Base-by-base conservation (phyloP, 2,113 vertebrate species). In the Pterophyllum scalare region DNA sequence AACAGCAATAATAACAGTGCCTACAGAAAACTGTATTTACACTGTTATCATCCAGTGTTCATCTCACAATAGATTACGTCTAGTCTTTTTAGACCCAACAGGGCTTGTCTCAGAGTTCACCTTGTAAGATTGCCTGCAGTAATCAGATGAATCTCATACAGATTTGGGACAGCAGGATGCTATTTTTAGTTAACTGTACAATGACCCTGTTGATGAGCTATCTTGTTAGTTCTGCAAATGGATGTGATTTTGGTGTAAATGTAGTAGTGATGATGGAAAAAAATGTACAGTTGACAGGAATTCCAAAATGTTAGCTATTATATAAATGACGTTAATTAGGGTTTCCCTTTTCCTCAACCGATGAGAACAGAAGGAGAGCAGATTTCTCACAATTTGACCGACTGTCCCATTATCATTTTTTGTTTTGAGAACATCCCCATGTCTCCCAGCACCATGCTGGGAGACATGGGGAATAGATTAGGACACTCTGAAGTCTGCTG, bases 401-500 rank as follows among this genome's bases (percentile, higher is more conserved):
- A 77, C 28, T 20, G 52, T 14, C 56, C 11, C 49, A 22, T 70
- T 19, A 2, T 77, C 28, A 7, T 46, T 80, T 80, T 85, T 81
- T 88, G 40, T 83, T 89, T 77, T 79, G 78, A 81, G 59, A 81
- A 62, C 43, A 26, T 62, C 15, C 26, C 17, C 1, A 7, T 19
- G 65, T 81, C 43, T 85, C 59, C 46, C 86, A 59, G 72, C 56
- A 20, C 0, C n/a, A 75, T 56, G 58, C 11, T 15, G 35, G 35
- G 35, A 35, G 35, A 35, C 35, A 38, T 38, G 35, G 83, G 74
- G 65, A 26, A 31, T 10, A 19, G 77, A 65, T 83, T 84, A 64
- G 54, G 35, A 46, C 56, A 22, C 75, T 76, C 59, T 81, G 77
- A 49, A 60, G 46, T 59, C 75, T 60, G 75, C 72, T 87, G 72